phyloP scores from a whole-genome alignment of 2,797 vertebrate genomes.

The Pygocentrus nattereri region DNA sequence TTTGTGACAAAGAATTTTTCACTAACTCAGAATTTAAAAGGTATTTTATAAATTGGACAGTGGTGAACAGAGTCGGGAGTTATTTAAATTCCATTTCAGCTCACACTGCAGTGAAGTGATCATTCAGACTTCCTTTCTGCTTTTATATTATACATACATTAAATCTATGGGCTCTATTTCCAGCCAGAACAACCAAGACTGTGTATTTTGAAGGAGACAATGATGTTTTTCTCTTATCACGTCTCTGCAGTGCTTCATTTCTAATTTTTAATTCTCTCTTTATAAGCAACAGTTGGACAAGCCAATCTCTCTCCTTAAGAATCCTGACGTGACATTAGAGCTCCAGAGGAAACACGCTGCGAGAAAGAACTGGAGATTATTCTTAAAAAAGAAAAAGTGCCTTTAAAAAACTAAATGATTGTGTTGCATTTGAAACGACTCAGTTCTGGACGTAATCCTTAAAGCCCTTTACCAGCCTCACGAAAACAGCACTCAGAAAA shows the following conservation, averaged over 20 bases:
- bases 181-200: neutral
- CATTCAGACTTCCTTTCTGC: neutral
- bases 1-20: no score
- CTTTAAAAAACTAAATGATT: neutral
- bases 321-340: neutral
- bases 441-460: neutral
- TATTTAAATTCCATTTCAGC: neutral
- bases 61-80: neutral
- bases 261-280: neutral
- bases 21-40: no score
- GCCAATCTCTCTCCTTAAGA: neutral
- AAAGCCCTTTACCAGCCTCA: neutral
- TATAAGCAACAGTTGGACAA: neutral
- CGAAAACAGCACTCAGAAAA: neutral
- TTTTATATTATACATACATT: neutral
- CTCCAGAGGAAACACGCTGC: neutral
- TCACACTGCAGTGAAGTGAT: neutral
- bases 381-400: neutral
- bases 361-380: neutral
- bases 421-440: neutral
- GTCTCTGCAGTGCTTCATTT: neutral
- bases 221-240: neutral
- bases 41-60: neutral
- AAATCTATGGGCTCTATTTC: neutral
- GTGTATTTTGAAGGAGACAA: neutral